Evolutionary conservation across 2,113 vertebrate genomes (phyloP).

Genomic region (Salvelinus namaycush): DNA sequence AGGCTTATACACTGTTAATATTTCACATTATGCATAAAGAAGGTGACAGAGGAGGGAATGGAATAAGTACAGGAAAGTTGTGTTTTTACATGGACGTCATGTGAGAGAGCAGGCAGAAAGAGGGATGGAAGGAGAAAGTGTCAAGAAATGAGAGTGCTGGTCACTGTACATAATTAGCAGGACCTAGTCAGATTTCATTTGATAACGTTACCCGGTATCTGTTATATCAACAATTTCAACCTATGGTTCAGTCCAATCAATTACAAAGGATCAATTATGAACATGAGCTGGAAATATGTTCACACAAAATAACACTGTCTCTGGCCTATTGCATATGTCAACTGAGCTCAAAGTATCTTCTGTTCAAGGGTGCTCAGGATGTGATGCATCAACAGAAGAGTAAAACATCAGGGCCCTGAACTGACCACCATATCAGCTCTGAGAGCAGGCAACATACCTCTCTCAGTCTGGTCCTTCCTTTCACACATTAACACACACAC

Average conservation of each 20-base stretch:
- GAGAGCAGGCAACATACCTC: not conserved
- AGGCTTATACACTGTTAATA: constrained; percentile 48
- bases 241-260: too few species aligned
- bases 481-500: not conserved
- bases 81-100: constrained; percentile 6
- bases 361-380: too few species aligned
- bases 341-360: not conserved
- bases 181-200: not conserved
- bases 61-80: constrained; percentile 13
- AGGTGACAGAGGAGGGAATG: not conserved
- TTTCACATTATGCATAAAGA: constrained; percentile 26
- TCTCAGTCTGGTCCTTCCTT: not conserved
- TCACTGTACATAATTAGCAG: not conserved
- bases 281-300: too few species aligned
- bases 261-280: too few species aligned
- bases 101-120: constrained; percentile 39
- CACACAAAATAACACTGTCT: too few species aligned
- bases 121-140: too few species aligned
- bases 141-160: not conserved
- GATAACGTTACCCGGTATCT: too few species aligned
- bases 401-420: not conserved
- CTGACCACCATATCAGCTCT: not conserved
- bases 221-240: too few species aligned
- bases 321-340: too few species aligned
- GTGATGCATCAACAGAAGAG: too few species aligned